Base-by-base conservation (phyloP, 2,888 invertebrate species). In the Digitonthophagus gazella region DNA sequence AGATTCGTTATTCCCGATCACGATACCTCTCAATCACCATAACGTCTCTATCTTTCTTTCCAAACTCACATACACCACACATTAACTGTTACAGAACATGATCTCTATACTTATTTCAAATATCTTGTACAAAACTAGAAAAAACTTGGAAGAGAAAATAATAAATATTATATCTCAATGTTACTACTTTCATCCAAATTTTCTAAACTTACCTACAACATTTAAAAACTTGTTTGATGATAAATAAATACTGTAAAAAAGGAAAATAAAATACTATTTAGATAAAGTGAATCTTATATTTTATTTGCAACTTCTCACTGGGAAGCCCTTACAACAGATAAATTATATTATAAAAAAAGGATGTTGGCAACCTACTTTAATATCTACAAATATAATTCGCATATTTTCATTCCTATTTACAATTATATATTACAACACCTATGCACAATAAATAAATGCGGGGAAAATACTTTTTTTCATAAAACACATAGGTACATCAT, bases 351-450 rank as follows among this genome's bases (percentile, higher is more conserved):
- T 44, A 44, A 44, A 44, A 11, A 44, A 6, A 44, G 28, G 28
- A 44, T 44, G 28, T 44, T 44, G 28, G 28, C 6, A 54, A 58
- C 58, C 67, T 67, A 63, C 61, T 56, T 6, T 63, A 18, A 67
- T 44, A 44, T 44, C 28, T 44, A 44, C 56, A 55, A 64, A 20
- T 67, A 63, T 16, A 67, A 63, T 64, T 69, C n/a, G n/a, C n/a
- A n/a, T n/a, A n/a, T n/a, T n/a, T n/a, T n/a, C 28, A 44, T 44
- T 44, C 54, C 64, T 70, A 70, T 70, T 56, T 70, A 70, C 70
- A 70, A 70, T 56, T 67, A 65, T 67, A 70, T 67, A 67, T 65
- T 70, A 70, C 70, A 70, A 67, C 64, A 67, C 67, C 64, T 69
- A 70, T 61, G 58, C 44, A 68, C 66, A 70, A 70, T 70, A 70